Base-by-base conservation (phyloP, 2,113 vertebrate genomes). In the Cricetomys ansorgei region DNA sequence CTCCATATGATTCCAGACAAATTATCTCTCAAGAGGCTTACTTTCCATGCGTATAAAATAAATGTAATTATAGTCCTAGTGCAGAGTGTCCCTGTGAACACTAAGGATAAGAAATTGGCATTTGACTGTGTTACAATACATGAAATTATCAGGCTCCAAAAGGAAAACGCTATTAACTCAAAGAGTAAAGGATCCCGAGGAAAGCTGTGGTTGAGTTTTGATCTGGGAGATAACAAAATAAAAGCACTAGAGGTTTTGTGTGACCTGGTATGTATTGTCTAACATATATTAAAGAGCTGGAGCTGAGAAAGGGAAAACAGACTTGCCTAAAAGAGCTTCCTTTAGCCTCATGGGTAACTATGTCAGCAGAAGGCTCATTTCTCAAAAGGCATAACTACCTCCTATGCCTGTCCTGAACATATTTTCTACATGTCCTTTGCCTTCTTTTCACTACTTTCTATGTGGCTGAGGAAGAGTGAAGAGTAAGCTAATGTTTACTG, bases 141-240 rank as follows among this genome's bases (percentile, higher is more conserved):
- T 89, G 53, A 11, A 81, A 96, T 89, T 96, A 79, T 64, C 87
- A 77, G 91, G 48, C 37, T 95, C 92, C 40, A 53, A 73, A 96
- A 97, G n/a, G 3, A 53, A 75, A 70, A 93, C 2, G 76, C 29
- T 81, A 16, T 90, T 93, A 81, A 62, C 81, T 91, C 43, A 91
- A 23, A 89, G 72, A 75, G 4, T 59, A 59, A 91, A 76, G 31
- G 3, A 76, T 81, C 9, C 5, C 2, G 1, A 72, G 21, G 31
- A 81, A 53, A 85, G 19, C 37, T 65, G 45, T 2, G 8, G 7
- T 87, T 88, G 19, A 29, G 4, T 31, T 90, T 65, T 84, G 5
- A 45, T 75, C 12, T 77, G 31, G 53, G 12, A 50, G 76, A 73
- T 95, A 96, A 67, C 45, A 87, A 96, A 59, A 67, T 73, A 81